Percentiles rank a stretch among this genome's conserved stretches.
Conservation (phyloP, 2,888 invertebrate species). For the Tetrapedia diversipes region DNA sequence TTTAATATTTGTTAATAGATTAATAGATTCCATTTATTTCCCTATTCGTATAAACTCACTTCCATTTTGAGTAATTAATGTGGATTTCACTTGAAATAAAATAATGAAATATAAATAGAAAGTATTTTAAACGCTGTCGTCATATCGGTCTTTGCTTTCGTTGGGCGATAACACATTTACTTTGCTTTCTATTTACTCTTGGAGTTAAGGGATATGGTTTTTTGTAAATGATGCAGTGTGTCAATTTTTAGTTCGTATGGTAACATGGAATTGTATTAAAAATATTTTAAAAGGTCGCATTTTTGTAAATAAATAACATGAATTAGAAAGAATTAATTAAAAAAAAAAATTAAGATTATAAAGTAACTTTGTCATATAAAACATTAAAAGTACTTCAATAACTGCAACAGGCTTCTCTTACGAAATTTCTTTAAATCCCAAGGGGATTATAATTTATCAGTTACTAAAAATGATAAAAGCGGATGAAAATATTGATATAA, state of each 20-base stretch:
- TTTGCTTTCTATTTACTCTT: conserved; percentile 26
- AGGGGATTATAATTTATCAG: background rate
- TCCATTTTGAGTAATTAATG: background rate
- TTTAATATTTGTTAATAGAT: background rate
- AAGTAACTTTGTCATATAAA: too few species aligned
- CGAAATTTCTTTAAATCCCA: conserved; percentile 6
- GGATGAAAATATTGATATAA: background rate
- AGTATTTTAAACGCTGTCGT: conserved; percentile 10
- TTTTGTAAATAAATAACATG: background rate
- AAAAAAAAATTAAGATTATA: conserved; percentile 22
- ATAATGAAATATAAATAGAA: background rate
- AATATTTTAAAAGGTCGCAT: background rate
- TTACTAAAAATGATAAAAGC: too few species aligned
- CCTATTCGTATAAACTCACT: background rate
- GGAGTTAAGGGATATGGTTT: background rate
- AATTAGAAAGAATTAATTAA: background rate
- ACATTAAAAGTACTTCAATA: too few species aligned
- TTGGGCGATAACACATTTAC: conserved; percentile 12
- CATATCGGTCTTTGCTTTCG: conserved; percentile 29
- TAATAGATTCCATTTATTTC: background rate
- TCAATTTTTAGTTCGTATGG: background rate
- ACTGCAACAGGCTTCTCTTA: background rate
- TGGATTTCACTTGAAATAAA: background rate
- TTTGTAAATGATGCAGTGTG: conserved; percentile 3
- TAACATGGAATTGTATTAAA: background rate